phyloP scores from a whole-genome alignment of 37 sponge, comb jelly and placozoan genomes.

The Geodia barretti region DNA sequence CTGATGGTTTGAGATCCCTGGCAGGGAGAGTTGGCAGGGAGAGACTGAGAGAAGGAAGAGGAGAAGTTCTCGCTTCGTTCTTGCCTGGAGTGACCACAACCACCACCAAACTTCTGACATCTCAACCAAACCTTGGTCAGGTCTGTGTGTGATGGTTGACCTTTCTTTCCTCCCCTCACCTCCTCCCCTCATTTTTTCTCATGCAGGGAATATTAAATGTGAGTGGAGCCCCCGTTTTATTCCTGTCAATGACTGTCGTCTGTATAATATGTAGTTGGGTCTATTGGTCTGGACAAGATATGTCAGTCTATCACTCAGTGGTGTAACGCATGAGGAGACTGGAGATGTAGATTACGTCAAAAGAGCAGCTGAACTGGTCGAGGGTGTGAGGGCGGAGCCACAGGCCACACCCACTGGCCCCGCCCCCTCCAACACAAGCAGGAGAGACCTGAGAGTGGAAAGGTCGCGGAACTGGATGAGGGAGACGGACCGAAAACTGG shows the following conservation, averaged over 20 bases:
- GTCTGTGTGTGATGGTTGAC: background rate
- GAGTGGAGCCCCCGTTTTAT: background rate
- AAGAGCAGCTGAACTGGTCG: background rate
- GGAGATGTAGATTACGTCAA: too few relatives aligned
- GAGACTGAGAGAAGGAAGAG: background rate
- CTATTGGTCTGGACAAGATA: background rate
- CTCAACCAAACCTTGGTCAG: slow-evolving; percentile 31
- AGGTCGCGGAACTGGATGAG: slow-evolving; percentile 32
- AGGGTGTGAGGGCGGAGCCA: background rate
- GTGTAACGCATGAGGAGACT: background rate
- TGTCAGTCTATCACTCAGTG: background rate
- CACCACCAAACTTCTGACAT: slow-evolving; percentile 44
- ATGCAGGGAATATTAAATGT: background rate
- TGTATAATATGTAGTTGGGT: background rate
- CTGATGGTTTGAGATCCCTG: background rate
- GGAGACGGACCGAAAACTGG: slow-evolving; percentile 37
- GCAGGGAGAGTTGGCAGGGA: slow-evolving; percentile 14
- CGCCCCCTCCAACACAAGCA: too few relatives aligned
- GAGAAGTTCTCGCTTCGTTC: slow-evolving; percentile 44
- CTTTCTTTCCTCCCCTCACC: background rate
- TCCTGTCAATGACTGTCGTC: too few relatives aligned
- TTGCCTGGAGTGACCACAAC: slow-evolving; percentile 57
- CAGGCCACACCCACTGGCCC: background rate
- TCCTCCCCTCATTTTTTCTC: background rate
- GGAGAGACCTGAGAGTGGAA: slow-evolving; percentile 11